Evolutionary conservation across 2,113 vertebrate species (phyloP), one percentile per base, ranked within the genome.

Genomic region (Marcusenius ussheri): DNA sequence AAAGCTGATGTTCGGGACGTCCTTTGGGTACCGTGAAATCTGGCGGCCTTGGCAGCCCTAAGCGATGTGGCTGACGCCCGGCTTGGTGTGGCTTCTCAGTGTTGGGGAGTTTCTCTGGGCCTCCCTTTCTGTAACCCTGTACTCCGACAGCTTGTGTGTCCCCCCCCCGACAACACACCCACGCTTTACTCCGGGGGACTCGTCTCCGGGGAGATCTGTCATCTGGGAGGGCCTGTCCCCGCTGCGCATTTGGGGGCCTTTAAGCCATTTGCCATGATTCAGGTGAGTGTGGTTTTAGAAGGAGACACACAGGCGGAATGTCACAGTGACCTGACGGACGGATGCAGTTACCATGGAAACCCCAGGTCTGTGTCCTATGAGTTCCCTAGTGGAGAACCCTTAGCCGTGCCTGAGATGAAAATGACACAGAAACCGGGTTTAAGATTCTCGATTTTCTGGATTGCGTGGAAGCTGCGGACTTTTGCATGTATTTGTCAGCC

Each of bases 321-420:
- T 50, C 58, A 87, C 62, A 39, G 83, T 90, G 45, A 77, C 62
- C n/a, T 74, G 47, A 51, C 17, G 45, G 89, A 49, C 58, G 58
- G 85, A 27, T 83, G 46, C 46, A 42, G 88, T 83, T 83, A 70
- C 74, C 88, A 35, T 35, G 56, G 89, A 87, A 66, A 86, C 84
- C 27, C n/a, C 35, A 66, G 58, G 62, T 51, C 45, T 51, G 27
- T 27, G 6, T 51, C 84, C 47, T 17, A 53, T 27, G 21, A 87
- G 45, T 87, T 27, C 89, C 49, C 70, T 24, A 11, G 49, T 27
- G 31, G 31, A 90, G 24, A 50, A 19, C 42, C 46, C 53, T 83
- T 86, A 89, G n/a, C 53, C 39, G 27, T 86, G 66, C 24, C 51
- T 45, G 89, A 88, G 47, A 88, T 58, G 62, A 80, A 35, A 56